Evolutionary conservation across 2,888 invertebrate genomes (phyloP).

Genomic region (Drosophila rubida): DNA sequence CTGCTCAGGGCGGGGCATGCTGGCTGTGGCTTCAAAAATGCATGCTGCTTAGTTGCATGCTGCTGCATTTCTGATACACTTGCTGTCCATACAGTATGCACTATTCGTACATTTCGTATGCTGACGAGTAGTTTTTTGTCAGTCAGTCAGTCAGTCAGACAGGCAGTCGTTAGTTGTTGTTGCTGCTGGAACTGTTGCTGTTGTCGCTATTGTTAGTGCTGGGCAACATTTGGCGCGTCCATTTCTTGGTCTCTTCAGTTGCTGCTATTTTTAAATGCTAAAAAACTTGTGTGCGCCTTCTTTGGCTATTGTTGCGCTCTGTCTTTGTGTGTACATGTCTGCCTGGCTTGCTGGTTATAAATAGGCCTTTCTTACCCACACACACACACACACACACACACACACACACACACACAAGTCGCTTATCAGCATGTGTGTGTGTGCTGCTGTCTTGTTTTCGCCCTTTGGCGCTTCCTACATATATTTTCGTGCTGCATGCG

Average conservation of each 20-base stretch:
- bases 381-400: slow-evolving; percentile 2
- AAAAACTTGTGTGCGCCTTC: slow-evolving; percentile 40
- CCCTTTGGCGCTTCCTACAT: slow-evolving; percentile 54
- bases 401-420: neutral
- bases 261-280: slow-evolving; percentile 60
- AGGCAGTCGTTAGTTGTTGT: too few species aligned
- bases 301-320: slow-evolving; percentile 16
- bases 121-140: slow-evolving; percentile 28
- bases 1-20: neutral
- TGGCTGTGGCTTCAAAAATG: neutral
- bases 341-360: slow-evolving; percentile 50
- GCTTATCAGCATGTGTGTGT: slow-evolving; percentile 15
- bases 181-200: too few species aligned
- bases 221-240: slow-evolving; percentile 44
- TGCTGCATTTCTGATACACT: neutral
- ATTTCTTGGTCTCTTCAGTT: slow-evolving; percentile 43
- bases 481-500: slow-evolving; percentile 60
- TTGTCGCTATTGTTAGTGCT: slow-evolving; percentile 12
- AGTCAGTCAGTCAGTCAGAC: slow-evolving; percentile 30
- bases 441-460: slow-evolving; percentile 14
- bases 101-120: neutral
- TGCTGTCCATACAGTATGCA: neutral
- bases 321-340: slow-evolving; percentile 12
- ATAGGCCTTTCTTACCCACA: slow-evolving; percentile 51
- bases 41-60: too few species aligned